Evolutionary conservation across 2,888 invertebrate genomes (phyloP).

Genomic region (Saturnia pavonia): DNA sequence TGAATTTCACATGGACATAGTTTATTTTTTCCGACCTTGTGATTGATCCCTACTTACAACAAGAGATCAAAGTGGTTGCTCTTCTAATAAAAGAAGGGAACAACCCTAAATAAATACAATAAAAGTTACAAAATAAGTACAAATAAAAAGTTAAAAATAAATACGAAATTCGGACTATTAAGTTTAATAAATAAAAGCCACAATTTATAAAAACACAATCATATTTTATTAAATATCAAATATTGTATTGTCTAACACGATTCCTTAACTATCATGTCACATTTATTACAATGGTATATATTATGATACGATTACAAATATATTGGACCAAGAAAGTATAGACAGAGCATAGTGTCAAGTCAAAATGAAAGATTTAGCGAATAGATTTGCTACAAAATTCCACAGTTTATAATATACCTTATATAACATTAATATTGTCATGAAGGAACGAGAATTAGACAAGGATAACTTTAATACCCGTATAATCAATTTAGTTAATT

Average conservation of each 20-base stretch:
- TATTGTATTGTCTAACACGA: constrained; percentile 83
- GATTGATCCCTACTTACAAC: no score
- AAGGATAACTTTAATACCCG: constrained; percentile 35
- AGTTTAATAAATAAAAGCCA: constrained; percentile 48
- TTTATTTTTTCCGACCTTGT: no score
- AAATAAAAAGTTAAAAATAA: background rate
- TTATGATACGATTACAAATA: constrained; percentile 72
- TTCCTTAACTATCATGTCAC: constrained; percentile 77
- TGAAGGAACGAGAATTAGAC: constrained; percentile 74
- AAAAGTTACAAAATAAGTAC: no score
- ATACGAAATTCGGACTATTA: background rate
- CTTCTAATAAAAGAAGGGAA: no score
- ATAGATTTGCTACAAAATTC: constrained; percentile 18
- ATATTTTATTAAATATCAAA: constrained; percentile 82
- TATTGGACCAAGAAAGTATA: constrained; percentile 60
- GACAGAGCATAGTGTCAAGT: constrained; percentile 38
- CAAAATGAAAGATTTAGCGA: constrained; percentile 29
- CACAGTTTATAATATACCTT: constrained; percentile 21
- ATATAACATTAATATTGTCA: constrained; percentile 53
- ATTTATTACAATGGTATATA: constrained; percentile 70
- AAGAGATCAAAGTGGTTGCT: no score
- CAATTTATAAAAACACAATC: constrained; percentile 77
- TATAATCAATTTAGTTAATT: background rate
- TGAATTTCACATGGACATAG: no score
- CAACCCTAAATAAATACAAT: no score